Base-by-base conservation (phyloP, 2,888 invertebrate species). In the Anodontia alba region DNA sequence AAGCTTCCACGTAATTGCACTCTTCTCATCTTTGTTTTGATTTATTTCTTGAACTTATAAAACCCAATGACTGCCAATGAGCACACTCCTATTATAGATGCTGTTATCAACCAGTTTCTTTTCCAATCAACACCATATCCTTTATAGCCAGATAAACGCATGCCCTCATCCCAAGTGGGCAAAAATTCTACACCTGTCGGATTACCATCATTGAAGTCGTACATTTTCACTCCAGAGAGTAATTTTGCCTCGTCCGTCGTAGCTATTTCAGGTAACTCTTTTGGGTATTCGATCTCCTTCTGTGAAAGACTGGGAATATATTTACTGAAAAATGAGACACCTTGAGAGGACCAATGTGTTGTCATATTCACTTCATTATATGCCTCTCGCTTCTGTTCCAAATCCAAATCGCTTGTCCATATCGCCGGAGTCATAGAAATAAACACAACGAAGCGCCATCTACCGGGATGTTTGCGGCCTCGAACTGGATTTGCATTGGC, bases 371-470 rank as follows among this genome's bases (percentile, higher is more conserved):
- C 76, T 5, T 88, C 75, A 8, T 86, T 51, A 72, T 90, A 92
- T 0, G 91, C 91, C 31, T 88, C 57, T 20, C 80, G 76, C 78
- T 92, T 92, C 8, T 80, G 38, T 20, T 81, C 66, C n/a, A 91
- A 57, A 57, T 92, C 92, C 20, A 82, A 42, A 29, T 80, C 43
- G 3, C 81, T 81, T 17, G 91, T 89, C 93, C 92, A 93, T 20
- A 81, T 83, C 7, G 92, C 91, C 0, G 93, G 93, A 0, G 89
- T 88, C 93, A 92, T 92, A 78, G 90, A 92, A 10, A 90, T 91
- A 68, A 92, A 91, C 0, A 89, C 87, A 67, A 89, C 89, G 71
- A 79, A 92, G 23, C 92, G 89, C 92, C 92, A 93, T 57, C 92
- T 86, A 15, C 86, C 89, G 38, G 87, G 81, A 73, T 91, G 77